These are phyloP conservation scores for Agraylea sexmaculata DNA, from an alignment of 1,140 invertebrate genomes.

Conservation along the genomic window DNA sequence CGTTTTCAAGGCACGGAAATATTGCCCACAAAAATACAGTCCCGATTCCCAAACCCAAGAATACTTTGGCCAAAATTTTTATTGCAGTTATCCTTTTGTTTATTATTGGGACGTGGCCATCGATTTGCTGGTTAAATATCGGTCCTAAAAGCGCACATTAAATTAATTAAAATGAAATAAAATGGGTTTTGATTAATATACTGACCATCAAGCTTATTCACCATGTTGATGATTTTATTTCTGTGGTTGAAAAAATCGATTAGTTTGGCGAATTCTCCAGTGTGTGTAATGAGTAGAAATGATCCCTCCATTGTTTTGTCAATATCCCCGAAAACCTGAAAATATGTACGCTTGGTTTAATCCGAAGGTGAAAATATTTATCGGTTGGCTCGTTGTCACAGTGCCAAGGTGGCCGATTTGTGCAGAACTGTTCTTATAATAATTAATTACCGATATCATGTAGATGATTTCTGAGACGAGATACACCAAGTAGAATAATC, in stretches of 20 bases:
- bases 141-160: slow-evolving; percentile 5
- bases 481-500: slow-evolving; percentile 15
- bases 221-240: slow-evolving; percentile 7
- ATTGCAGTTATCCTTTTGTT: slow-evolving; percentile 5
- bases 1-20: slow-evolving; percentile 20
- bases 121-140: slow-evolving; percentile 15
- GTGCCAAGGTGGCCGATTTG: background rate
- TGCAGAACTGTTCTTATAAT: background rate
- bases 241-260: slow-evolving; percentile 8
- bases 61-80: slow-evolving; percentile 10
- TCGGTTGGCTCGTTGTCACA: background rate
- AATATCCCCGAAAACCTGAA: slow-evolving; percentile 18
- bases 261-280: slow-evolving; percentile 15
- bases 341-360: background rate
- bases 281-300: slow-evolving; percentile 21
- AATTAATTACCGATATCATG: slow-evolving; percentile 12
- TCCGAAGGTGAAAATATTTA: background rate
- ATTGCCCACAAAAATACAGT: slow-evolving; percentile 19
- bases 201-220: slow-evolving; percentile 11
- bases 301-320: slow-evolving; percentile 18
- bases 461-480: slow-evolving; percentile 18
- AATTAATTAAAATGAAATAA: background rate
- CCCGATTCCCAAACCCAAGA: slow-evolving; percentile 7
- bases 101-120: slow-evolving; percentile 9
- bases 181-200: too few relatives aligned